Evolutionary conservation across 2,113 vertebrate genomes (phyloP).

Genomic region (Rousettus leschenaultii): DNA sequence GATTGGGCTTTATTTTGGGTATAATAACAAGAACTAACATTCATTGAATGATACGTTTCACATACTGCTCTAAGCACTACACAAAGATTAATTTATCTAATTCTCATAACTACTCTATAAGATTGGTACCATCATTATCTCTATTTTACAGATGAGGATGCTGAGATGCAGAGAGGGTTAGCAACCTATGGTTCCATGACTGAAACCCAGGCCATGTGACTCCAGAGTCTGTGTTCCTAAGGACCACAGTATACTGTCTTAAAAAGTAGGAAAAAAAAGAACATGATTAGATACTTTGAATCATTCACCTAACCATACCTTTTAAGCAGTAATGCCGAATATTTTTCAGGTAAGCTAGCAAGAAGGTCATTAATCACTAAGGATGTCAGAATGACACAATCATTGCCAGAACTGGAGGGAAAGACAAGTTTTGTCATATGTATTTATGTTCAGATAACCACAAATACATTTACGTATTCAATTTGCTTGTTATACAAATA

Average conservation of each 20-base stretch:
- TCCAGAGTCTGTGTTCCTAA: not conserved
- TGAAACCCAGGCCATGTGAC: not conserved
- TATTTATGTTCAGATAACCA: not conserved
- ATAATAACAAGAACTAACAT: not conserved
- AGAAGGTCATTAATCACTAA: not conserved
- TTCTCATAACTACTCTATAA: not conserved
- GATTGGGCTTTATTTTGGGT: not conserved
- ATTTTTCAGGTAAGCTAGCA: not conserved
- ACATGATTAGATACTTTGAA: not conserved
- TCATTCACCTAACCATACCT: not conserved
- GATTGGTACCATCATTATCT: not conserved
- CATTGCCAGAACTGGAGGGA: not conserved
- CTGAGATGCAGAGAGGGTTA: not conserved
- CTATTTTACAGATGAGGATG: not conserved
- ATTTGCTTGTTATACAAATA: not conserved
- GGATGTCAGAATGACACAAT: not conserved
- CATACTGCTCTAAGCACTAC: not conserved
- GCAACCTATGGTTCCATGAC: not conserved
- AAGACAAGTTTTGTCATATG: not conserved
- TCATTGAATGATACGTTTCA: not conserved
- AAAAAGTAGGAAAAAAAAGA: not conserved
- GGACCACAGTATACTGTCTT: not conserved
- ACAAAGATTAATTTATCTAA: not conserved
- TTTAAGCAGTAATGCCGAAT: not conserved
- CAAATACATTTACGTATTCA: not conserved